Evolutionary conservation across 2,797 vertebrate genomes (phyloP), one percentile per base, ranked within the genome.

Genomic region (Huso huso): DNA sequence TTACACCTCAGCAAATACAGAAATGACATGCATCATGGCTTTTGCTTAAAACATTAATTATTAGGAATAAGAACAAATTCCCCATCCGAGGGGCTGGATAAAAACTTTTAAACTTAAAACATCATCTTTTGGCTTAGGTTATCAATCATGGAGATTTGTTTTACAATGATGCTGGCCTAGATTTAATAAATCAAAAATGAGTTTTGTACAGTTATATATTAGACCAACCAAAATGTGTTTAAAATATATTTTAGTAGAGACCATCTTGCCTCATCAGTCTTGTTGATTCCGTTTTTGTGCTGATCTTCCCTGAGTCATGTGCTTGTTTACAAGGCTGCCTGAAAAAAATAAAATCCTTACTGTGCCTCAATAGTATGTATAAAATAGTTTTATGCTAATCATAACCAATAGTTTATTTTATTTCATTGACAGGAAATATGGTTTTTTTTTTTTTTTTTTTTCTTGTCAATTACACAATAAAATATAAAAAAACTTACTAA

Each of bases 301-400:
- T 75, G 89, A 79, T 80, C 87, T 93, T 82, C 88, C 88, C 84
- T 89, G 87, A 87, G 89, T 83, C 82, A 86, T 72, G 66, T 92
- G 91, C 84, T 90, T 90, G 87, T 72, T 89, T 80, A 87, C 87
- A 84, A 94, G 87, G 81, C 93, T 95, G 67, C 92, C 94, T 96
- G 77, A 69, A 83, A 73, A 67, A 37, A 37, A 37, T 4, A 37
- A 37, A 37, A 37, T 37, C 37, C 4, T 37, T 37, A 37, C 3
- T 37, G 37, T 37, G 37, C 37, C 37, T 37, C 37, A 37, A 37
- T 37, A 37, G 37, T 37, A 37, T 37, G 37, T 37, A 37, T 37
- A 37, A 37, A 37, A 37, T 5, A 37, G 37, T 37, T 37, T 4
- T 37, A 37, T 37, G 37, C 37, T 37, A 4, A 37, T 37, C 37